Conservation (phyloP, 2,888 invertebrate species). For the Leptinotarsa rubiginosa region DNA sequence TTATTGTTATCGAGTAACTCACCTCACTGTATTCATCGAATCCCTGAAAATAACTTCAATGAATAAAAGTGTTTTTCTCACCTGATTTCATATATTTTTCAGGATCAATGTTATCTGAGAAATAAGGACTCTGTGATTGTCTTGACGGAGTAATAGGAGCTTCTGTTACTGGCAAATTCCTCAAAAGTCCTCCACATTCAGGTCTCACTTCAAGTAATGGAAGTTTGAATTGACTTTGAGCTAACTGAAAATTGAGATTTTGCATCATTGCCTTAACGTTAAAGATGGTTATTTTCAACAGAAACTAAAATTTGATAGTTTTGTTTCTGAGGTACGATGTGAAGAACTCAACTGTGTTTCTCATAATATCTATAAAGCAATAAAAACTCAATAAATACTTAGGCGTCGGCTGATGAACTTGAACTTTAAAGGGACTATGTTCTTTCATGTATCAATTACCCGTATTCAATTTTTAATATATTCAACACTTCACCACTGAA, state of each 20-base stretch:
- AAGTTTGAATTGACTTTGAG: slow-evolving; percentile 76
- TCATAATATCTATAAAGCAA: too few relatives aligned
- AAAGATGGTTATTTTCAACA: too few relatives aligned
- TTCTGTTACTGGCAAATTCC: slow-evolving; percentile 73
- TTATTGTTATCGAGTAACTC: too few relatives aligned
- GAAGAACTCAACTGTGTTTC: too few relatives aligned
- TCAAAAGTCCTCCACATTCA: slow-evolving; percentile 75
- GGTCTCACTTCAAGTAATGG: slow-evolving; percentile 77
- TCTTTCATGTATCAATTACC: neutral
- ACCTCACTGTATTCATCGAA: too few relatives aligned
- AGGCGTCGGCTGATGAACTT: too few relatives aligned
- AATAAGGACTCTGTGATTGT: slow-evolving; percentile 73
- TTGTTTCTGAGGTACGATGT: too few relatives aligned
- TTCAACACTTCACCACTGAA: neutral
- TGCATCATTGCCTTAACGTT: neutral
- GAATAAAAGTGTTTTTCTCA: slow-evolving; percentile 54
- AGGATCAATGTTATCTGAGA: slow-evolving; percentile 74
- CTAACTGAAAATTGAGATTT: slow-evolving; percentile 68
- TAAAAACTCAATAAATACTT: too few relatives aligned
- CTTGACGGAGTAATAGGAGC: slow-evolving; percentile 72
- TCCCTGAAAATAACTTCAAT: too few relatives aligned
- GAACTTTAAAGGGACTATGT: too few relatives aligned
- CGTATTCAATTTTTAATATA: neutral
- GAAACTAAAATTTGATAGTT: too few relatives aligned
- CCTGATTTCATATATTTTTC: slow-evolving; percentile 76